Evolutionary conservation across 2,113 vertebrate species (phyloP).

Genomic region (Origma solitaria): DNA sequence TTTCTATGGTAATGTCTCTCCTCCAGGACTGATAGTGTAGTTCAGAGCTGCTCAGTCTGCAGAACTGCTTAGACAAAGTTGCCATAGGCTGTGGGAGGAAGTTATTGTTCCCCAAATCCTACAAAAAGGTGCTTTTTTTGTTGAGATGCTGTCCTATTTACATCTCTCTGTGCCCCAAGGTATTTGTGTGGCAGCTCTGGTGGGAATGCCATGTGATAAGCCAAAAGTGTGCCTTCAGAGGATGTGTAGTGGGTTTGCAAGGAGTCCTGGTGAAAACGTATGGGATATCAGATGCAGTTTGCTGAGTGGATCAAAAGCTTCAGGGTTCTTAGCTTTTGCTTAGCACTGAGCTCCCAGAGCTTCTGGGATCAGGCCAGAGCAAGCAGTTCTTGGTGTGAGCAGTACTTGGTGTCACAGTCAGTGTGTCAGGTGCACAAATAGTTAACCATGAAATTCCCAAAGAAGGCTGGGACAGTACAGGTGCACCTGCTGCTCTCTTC

Average conservation of each 20-base stretch:
- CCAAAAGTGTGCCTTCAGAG: not conserved
- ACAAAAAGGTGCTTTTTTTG: not conserved
- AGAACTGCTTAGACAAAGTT: not conserved
- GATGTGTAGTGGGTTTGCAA: not conserved
- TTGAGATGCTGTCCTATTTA: not conserved
- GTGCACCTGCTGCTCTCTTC: not conserved
- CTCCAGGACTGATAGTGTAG: not conserved
- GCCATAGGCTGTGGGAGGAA: not conserved
- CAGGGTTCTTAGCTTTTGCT: not conserved
- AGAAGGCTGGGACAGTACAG: not conserved
- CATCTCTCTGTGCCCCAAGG: not conserved
- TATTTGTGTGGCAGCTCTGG: not conserved
- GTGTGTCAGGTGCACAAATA: not conserved
- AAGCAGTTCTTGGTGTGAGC: not conserved
- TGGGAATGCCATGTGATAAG: not conserved
- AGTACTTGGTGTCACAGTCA: not conserved
- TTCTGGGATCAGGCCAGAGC: not conserved
- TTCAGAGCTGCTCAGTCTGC: not conserved
- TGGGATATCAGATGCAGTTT: not conserved
- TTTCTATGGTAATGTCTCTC: not conserved
- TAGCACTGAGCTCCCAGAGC: not conserved
- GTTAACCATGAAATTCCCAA: not conserved
- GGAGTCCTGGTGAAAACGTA: not conserved
- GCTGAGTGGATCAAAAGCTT: not conserved
- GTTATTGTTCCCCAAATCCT: not conserved